Percentiles rank a stretch among this genome's conserved stretches.
Evolutionary conservation across 2,888 invertebrate genomes (phyloP).

Genomic region (Brachynemurus nebulosus): DNA sequence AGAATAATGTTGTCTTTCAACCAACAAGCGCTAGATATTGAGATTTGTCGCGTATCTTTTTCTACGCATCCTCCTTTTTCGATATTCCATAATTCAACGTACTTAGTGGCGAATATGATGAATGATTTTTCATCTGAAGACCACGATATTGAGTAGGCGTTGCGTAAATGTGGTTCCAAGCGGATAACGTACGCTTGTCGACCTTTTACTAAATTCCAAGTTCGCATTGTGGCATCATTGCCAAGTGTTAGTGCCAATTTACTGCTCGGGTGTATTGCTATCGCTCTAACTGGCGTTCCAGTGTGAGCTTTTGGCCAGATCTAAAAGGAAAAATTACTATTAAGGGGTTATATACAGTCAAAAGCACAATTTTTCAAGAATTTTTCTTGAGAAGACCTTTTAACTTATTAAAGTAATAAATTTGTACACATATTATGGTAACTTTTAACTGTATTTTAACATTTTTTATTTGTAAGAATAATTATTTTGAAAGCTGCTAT

Average conservation of each 20-base stretch:
- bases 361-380: too few relatives aligned
- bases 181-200: slow-evolving; percentile 61
- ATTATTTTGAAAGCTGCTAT: too few relatives aligned
- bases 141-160: slow-evolving; percentile 46
- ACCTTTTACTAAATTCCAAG: slow-evolving; percentile 92
- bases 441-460: too few relatives aligned
- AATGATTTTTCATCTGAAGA: slow-evolving; percentile 66
- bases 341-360: too few relatives aligned
- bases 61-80: slow-evolving; percentile 59
- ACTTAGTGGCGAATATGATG: slow-evolving; percentile 54
- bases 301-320: slow-evolving; percentile 69
- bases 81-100: slow-evolving; percentile 68
- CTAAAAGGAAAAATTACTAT: too few relatives aligned
- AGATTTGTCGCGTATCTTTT: slow-evolving; percentile 49
- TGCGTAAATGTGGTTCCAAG: slow-evolving; percentile 27
- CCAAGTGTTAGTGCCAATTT: slow-evolving; percentile 80
- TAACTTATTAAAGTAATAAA: too few relatives aligned
- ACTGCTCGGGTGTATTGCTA: slow-evolving; percentile 79
- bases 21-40: slow-evolving; percentile 60
- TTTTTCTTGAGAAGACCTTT: too few relatives aligned
- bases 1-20: slow-evolving; percentile 44
- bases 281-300: slow-evolving; percentile 54
- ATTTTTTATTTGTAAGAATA: too few relatives aligned
- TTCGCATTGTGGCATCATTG: slow-evolving; percentile 66
- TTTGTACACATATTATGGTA: too few relatives aligned